Evolutionary conservation across 2,113 vertebrate genomes (phyloP), one percentile per base, ranked within the genome.

Genomic region (Equus przewalskii): DNA sequence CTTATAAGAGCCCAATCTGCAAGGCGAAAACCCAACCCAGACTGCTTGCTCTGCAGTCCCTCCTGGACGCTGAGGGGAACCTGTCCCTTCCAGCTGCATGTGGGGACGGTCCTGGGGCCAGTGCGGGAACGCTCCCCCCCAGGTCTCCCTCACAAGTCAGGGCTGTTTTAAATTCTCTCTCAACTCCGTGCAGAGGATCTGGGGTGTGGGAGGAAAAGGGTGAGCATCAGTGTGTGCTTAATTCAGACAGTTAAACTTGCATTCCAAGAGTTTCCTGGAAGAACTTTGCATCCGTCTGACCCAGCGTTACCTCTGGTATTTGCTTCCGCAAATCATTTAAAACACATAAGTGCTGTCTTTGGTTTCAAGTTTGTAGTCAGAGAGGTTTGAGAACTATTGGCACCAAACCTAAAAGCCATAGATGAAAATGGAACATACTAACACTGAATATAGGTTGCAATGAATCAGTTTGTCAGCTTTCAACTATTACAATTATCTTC

Each of bases 181-280:
- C 88, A 91, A 80, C 78, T 96, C 82, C 89, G 19, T 97, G 70
- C 79, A 98, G 97, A 97, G 96, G 97, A 98, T 98, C 96, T 98
- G 97, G 92, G 91, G 97, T 97, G 98, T 98, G 98, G 98, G 98
- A 98, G 98, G 97, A 95, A n/a, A 98, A 96, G 96, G 97, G 93
- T 97, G 97, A 98, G 94, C 94, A 95, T 98, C 96, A 96, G 75
- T 97, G 95, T 98, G 93, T 98, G 94, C 98, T 98, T 97, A 98
- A 81, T 98, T 97, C 98, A 98, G 94, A 97, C 90, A 96, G 79
- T 95, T 95, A 92, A 98, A 98, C 98, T 97, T 64, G 97, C 51
- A 44, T 78, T 97, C 15, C 83, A 67, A n/a, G 73, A 91, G 93
- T 95, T 98, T 88, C 56, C 84, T 93, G 94, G 95, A 98, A 96